Evolutionary conservation across 92 coral and sea anemone genomes (phyloP).

Genomic region (Epizoanthus stellaris): DNA sequence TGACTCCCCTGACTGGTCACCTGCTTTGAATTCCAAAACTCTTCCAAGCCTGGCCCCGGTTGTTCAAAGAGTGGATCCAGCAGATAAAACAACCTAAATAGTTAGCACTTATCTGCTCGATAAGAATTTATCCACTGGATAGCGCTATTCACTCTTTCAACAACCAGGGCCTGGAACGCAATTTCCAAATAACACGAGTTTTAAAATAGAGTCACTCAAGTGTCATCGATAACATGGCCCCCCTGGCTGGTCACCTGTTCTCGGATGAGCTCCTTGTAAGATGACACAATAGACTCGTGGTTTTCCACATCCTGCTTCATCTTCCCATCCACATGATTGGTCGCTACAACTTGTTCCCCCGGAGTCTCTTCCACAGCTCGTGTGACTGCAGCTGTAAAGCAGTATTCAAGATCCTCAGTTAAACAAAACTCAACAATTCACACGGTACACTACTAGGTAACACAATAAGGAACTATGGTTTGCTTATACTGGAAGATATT

Average conservation of each 20-base stretch:
- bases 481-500: too few relatives aligned
- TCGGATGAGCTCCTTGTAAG: slow-evolving; percentile 92
- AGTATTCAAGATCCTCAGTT: not conserved
- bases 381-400: slow-evolving; percentile 84
- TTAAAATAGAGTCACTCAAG: not conserved
- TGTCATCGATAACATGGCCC: not conserved
- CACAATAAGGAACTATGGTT: too few relatives aligned
- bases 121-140: too few relatives aligned
- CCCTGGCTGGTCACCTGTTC: slow-evolving; percentile 75
- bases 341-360: slow-evolving; percentile 55
- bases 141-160: too few relatives aligned
- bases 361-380: slow-evolving; percentile 92
- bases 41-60: too few relatives aligned
- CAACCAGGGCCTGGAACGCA: too few relatives aligned
- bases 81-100: too few relatives aligned
- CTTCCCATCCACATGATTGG: slow-evolving; percentile 76
- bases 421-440: not conserved
- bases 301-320: slow-evolving; percentile 70
- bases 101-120: too few relatives aligned
- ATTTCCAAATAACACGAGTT: too few relatives aligned
- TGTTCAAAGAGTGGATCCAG: too few relatives aligned
- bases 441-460: too few relatives aligned
- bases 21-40: slow-evolving; percentile 61
- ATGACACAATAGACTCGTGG: slow-evolving; percentile 94
- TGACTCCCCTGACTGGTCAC: slow-evolving; percentile 29